Percentiles rank a stretch among this genome's conserved stretches.
These are phyloP conservation scores for Setipinna tenuifilis DNA, from an alignment of 2,797 vertebrate species.

Conservation along the genomic window DNA sequence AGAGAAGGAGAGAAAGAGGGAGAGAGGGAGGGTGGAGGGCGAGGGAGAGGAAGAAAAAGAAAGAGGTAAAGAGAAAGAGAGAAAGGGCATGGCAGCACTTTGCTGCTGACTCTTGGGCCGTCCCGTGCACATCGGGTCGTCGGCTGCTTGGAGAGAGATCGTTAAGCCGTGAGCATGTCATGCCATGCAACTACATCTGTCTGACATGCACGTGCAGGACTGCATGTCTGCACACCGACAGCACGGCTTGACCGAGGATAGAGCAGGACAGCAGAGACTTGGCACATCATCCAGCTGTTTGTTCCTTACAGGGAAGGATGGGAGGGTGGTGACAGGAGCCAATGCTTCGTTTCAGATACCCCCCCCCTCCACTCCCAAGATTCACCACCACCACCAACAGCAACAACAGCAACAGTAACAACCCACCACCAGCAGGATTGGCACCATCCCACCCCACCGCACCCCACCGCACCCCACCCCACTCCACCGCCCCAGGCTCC, in stretches of 20 bases:
- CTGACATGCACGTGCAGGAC: neutral
- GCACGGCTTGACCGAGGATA: neutral
- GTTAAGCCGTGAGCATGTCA: too few species aligned
- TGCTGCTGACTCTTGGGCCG: neutral
- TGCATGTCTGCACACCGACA: neutral
- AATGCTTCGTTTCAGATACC: too few species aligned
- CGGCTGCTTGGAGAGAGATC: neutral
- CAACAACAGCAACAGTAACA: too few species aligned
- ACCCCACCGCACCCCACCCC: neutral
- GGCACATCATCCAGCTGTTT: too few species aligned
- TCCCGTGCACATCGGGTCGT: neutral
- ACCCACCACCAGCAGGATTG: too few species aligned
- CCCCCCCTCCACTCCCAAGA: too few species aligned
- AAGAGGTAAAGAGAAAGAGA: neutral
- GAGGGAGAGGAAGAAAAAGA: neutral
- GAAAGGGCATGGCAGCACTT: neutral
- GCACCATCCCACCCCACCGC: neutral
- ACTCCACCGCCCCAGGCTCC: neutral
- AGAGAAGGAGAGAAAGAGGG: neutral
- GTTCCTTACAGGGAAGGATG: too few species aligned
- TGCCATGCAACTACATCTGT: conserved; percentile 11
- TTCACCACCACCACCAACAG: too few species aligned
- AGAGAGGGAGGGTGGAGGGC: too few species aligned
- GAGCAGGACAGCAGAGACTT: too few species aligned
- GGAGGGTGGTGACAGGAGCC: too few species aligned